A percentile compares a stretch with the other conserved stretches of the same genome.
These are phyloP conservation scores for Malurus melanocephalus DNA, from an alignment of 2,113 vertebrate species.

Conservation along the genomic window DNA sequence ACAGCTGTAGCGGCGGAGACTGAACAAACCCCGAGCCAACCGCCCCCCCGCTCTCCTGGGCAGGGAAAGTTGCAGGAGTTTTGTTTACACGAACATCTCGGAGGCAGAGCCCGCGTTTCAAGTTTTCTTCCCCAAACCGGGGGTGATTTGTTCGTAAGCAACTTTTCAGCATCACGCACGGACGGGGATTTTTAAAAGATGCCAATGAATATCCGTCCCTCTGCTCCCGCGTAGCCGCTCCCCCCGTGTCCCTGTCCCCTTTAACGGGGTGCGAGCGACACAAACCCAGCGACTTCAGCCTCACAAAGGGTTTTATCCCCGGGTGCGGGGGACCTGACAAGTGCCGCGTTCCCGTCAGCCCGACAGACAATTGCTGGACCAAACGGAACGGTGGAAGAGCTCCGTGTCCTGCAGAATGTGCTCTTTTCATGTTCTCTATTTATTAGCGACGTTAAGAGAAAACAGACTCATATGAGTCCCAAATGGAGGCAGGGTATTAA, in stretches of 20 bases:
- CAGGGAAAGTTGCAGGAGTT: conserved; percentile 49
- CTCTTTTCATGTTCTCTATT: conserved; percentile 59
- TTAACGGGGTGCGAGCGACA: neutral
- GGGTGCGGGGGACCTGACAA: neutral
- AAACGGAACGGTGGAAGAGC: conserved; percentile 31
- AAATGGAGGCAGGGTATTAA: conserved; percentile 57
- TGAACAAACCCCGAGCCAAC: neutral
- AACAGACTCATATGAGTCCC: conserved; percentile 55
- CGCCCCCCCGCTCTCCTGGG: neutral
- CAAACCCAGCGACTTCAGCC: neutral
- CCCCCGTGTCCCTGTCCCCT: neutral
- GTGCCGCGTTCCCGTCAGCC: neutral
- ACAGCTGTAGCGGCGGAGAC: conserved; percentile 45
- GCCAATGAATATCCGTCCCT: neutral
- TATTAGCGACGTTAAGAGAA: conserved; percentile 65
- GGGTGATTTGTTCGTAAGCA: neutral
- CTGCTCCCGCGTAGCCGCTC: neutral
- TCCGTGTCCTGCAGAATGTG: neutral
- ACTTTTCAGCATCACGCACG: neutral
- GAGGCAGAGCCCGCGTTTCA: neutral
- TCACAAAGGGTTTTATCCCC: neutral
- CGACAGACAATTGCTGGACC: neutral
- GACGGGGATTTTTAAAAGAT: neutral
- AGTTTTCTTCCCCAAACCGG: neutral
- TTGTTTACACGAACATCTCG: conserved; percentile 24